Evolutionary conservation across 2,888 invertebrate species (phyloP), one percentile per base, ranked within the genome.

Genomic region (Adelognathus sp.): DNA sequence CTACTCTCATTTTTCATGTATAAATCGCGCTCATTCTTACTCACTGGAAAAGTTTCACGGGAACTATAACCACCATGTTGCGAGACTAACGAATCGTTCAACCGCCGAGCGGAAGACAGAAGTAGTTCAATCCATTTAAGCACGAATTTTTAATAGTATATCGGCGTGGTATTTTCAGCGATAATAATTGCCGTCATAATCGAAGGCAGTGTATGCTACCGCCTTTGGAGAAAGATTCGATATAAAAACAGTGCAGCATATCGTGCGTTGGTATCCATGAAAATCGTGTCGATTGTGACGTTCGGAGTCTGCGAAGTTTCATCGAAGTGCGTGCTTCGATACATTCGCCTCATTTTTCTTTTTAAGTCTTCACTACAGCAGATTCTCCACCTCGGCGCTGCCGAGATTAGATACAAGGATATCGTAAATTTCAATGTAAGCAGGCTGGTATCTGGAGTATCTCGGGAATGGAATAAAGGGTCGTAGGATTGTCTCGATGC

Each of bases 401-500:
- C n/a, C 46, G 54, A 69, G 50, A 63, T 36, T 33, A 7, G 72
- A 64, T 58, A 46, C 36, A 50, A 56, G 54, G 69, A 70, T 70
- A 70, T 70, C 76, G 76, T 64, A 76, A 70, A 70, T 76, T 70
- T 27, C 46, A 64, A 58, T 70, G 54, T 31, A 44, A 63, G 46
- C 18, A 6, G 33, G 18, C 31, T 46, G 44, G 27, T 7, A 56
- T 29, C 6, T 39, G 52, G 31, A 61, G 41, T 41, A 29, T 52
- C 9, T n/a, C 52, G 52, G 31, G 29, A 70, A n/a, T n/a, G n/a
- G n/a, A n/a, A n/a, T n/a, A 52, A 41, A 52, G 24, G 58, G 50
- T 58, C 86, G 79, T 82, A 84, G 86, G 85, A 85, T 87, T 76
- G 72, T 63, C 58, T 58, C 44, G 63, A 50, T 44, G 52, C 64